phyloP scores from a whole-genome alignment of 2,113 vertebrate genomes.

The Herpetotheres cachinnans region DNA sequence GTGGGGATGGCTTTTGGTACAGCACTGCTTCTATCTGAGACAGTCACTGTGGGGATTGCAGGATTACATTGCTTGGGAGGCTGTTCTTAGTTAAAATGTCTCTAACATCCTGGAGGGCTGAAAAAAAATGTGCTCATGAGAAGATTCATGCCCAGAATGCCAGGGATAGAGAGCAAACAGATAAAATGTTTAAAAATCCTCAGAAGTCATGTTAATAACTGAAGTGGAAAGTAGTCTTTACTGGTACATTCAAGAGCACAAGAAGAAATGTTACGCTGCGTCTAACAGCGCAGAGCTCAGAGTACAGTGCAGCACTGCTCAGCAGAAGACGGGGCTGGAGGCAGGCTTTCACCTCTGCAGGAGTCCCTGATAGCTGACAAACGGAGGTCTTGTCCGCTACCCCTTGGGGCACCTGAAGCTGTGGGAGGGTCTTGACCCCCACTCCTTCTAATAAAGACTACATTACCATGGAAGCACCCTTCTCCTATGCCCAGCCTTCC shows the following conservation, averaged over 20 bases:
- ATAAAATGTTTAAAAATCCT: neutral
- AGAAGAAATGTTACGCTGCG: neutral
- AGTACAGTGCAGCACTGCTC: fast-evolving
- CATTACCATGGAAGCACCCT: no score
- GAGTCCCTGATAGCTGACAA: neutral
- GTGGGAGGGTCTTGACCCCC: fast-evolving
- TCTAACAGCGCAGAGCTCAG: fast-evolving
- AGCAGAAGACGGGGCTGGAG: neutral
- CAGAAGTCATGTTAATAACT: neutral
- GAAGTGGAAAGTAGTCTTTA: neutral
- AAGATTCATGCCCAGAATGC: neutral
- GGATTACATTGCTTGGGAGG: neutral
- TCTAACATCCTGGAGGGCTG: neutral
- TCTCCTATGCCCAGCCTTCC: neutral
- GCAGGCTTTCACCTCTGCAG: fast-evolving
- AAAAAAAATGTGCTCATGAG: neutral
- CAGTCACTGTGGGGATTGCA: neutral
- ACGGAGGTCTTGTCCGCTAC: neutral
- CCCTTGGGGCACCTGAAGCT: neutral
- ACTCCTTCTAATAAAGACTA: neutral
- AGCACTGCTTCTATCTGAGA: neutral
- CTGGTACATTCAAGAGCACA: neutral
- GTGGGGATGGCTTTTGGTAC: neutral
- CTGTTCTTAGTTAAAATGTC: neutral
- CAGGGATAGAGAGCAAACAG: neutral